These are phyloP conservation scores for Nothobranchius furzeri DNA, from an alignment of 2,113 vertebrate species.

Conservation along the genomic window DNA sequence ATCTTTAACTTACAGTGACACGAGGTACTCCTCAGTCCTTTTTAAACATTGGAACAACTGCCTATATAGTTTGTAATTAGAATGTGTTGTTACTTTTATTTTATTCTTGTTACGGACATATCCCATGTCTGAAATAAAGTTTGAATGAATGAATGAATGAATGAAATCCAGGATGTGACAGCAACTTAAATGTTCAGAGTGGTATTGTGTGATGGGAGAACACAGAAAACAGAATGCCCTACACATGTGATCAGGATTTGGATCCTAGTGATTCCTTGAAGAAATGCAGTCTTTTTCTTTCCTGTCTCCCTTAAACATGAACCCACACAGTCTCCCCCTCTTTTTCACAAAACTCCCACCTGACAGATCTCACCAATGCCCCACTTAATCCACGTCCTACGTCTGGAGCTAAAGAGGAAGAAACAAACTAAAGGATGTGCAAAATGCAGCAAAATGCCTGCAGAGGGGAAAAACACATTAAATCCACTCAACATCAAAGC, in stretches of 20 bases:
- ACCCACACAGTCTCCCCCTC: neutral
- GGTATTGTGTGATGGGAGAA: too few relatives aligned
- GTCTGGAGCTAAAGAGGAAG: constrained; percentile 15
- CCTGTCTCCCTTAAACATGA: constrained; percentile 5
- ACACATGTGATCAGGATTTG: constrained; percentile 6
- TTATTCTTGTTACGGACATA: too few relatives aligned
- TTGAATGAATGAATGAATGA: too few relatives aligned
- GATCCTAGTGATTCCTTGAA: constrained; percentile 22
- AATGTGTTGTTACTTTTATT: too few relatives aligned
- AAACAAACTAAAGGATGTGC: constrained; percentile 10
- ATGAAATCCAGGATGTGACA: too few relatives aligned
- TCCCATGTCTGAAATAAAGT: too few relatives aligned
- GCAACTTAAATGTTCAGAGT: too few relatives aligned
- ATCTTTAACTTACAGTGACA: too few relatives aligned
- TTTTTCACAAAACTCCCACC: constrained; percentile 20
- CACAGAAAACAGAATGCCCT: too few relatives aligned
- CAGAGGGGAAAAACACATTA: constrained; percentile 1
- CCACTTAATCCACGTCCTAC: constrained; percentile 39
- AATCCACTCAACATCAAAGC: neutral
- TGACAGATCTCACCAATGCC: constrained; percentile 34
- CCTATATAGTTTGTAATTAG: too few relatives aligned
- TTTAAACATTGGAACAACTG: too few relatives aligned
- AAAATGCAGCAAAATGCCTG: neutral
- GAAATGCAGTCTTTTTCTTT: neutral
- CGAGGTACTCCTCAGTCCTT: too few relatives aligned